Base-by-base conservation (phyloP, 2,113 vertebrate genomes). In the Oreotrochilus melanogaster region DNA sequence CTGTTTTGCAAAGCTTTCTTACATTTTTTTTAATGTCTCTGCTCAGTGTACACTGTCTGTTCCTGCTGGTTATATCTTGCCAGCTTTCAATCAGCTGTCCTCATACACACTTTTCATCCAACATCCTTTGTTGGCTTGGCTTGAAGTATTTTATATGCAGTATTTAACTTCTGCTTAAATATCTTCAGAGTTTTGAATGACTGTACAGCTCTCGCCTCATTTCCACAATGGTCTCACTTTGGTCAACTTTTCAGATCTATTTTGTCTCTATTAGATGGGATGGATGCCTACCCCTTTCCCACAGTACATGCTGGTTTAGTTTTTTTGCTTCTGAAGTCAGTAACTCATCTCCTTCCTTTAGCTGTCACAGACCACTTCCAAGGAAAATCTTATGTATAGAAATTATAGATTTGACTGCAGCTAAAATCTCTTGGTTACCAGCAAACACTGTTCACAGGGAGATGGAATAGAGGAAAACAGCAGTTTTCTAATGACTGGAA, bases 351-450 rank as follows among this genome's bases (percentile, higher is more conserved):
- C 25, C 13, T 61, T 60, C 54, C 79, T 80, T 33, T 18, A 78
- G 66, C 22, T 95, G 69, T 84, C 48, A 70, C 5, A 10, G 85
- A 78, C 96, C 54, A 83, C 81, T 97, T 93, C 30, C 69, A 92
- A 92, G 81, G n/a, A 47, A 95, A 96, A 90, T 88, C 48, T 86
- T 86, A 18, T 25, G 37, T 93, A 42, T 60, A 72, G 58, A 95
- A 96, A 94, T 96, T 69, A 56, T 6, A 86, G 86, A 54, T 92
- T 72, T 92, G 80, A 85, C 72, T 96, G 89, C 74, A 94, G 42
- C 35, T 93, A 74, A 93, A 96, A 88, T 54, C 10, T 53, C 11
- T 85, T 83, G n/a, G 50, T 73, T 93, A 82, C 78, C 76, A 85
- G 51, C 3, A 23, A 22, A n/a, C 13, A 78, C 31, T 80, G 57